Base-by-base conservation (phyloP, 2,797 vertebrate species). In the Agapornis canus region DNA sequence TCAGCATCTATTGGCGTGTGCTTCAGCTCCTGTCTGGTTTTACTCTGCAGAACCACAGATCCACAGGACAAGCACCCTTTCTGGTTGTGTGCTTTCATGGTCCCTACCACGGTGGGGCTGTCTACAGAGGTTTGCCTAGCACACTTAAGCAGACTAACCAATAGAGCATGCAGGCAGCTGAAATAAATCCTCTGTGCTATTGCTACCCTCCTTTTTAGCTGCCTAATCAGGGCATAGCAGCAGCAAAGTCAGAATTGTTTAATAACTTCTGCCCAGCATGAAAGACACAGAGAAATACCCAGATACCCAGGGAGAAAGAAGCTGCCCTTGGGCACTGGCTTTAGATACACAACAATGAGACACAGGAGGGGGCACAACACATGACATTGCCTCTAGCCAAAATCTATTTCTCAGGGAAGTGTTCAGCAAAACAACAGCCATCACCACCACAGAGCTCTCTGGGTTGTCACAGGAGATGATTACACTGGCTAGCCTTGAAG, bases 391-490 rank as follows among this genome's bases (percentile, higher is more conserved):
- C 82, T 88, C 45, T 89, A 66, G 94, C 79, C 73, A 84, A 83
- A 85, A 93, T 93, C 81, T 97, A 54, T 83, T 96, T 94, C 35
- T 64, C 71, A 39, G 91, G 77, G 68, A 89, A 92, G n/a, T 31
- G 48, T 82, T 95, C 81, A 85, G 86, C 69, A 95, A 85, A 96
- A 90, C 70, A 96, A 86, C 76, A 86, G 26, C 47, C 63, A 76
- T 68, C 72, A 78, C n/a, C 29, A 93, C 57, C 68, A 64, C 31
- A 82, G 84, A 86, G 37, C 52, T 75, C 68, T 93, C 77, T 40
- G 61, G 45, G 42, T 59, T 4, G 2, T 93, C 66, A 52, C 40
- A 86, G 77, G 73, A 88, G 82, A 89, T 68, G 31, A 87, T 89
- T 86, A 76, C 11, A 57, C 73, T 83, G 76, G 83, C 86, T 92